phyloP scores from a whole-genome alignment of 2,797 vertebrate genomes.

The Toxotes lorentzi region DNA sequence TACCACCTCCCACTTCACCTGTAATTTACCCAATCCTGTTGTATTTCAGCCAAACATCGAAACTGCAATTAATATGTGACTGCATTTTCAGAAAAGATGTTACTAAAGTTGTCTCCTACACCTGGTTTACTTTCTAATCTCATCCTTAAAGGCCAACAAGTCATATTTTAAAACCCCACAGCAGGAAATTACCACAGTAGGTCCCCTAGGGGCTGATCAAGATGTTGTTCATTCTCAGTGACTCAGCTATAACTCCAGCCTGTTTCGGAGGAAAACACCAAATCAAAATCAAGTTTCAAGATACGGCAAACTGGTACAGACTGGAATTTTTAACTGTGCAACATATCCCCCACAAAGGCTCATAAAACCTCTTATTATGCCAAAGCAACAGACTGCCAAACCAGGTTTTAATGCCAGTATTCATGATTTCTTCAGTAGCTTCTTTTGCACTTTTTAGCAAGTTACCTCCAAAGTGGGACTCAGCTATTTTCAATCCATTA shows the following conservation, averaged over 20 bases:
- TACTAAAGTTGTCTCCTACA: neutral
- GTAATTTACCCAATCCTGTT: neutral
- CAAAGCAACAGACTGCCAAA: neutral
- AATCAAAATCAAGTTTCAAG: neutral
- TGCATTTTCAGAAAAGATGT: neutral
- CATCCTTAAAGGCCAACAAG: neutral
- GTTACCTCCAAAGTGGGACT: too few relatives aligned
- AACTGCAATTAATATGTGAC: neutral
- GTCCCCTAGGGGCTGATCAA: neutral
- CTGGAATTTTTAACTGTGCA: neutral
- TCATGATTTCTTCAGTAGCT: too few relatives aligned
- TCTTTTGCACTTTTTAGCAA: too few relatives aligned
- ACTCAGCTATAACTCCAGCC: neutral
- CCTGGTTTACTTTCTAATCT: neutral
- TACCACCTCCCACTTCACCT: constrained; percentile 21
- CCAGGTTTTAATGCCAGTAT: neutral
- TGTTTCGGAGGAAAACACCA: neutral
- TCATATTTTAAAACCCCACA: neutral
- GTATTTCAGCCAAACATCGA: constrained; percentile 1
- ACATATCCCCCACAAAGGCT: neutral
- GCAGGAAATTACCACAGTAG: neutral
- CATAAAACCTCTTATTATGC: too few relatives aligned
- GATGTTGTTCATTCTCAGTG: neutral
- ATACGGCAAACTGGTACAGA: neutral
- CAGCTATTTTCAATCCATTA: neutral